These are phyloP conservation scores for Odontamblyopus lacepedii DNA, from an alignment of 2,797 vertebrate species.

Conservation along the genomic window DNA sequence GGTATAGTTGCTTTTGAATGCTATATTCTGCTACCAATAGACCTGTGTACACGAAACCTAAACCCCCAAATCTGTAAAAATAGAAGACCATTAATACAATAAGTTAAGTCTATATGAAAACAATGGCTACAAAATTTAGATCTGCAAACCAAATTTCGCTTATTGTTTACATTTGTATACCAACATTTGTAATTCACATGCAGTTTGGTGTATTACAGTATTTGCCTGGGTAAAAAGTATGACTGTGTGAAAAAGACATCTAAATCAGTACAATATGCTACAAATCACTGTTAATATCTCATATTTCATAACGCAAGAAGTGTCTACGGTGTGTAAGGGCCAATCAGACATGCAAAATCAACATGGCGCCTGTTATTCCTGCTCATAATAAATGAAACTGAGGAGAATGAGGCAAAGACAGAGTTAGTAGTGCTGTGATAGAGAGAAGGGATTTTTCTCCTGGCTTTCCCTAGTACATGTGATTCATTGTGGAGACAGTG, in stretches of 20 bases:
- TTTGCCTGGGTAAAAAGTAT: neutral
- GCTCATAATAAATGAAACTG: conserved; percentile 76
- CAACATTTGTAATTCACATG: neutral
- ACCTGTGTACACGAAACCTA: neutral
- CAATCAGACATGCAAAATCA: conserved; percentile 72
- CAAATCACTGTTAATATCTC: neutral
- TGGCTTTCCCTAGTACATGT: conserved; percentile 84
- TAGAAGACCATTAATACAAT: neutral
- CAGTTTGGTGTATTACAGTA: neutral
- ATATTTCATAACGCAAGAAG: neutral
- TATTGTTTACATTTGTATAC: neutral
- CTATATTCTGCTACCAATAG: neutral
- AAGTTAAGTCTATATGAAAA: no score
- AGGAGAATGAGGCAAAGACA: conserved; percentile 60
- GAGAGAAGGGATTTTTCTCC: conserved; percentile 56
- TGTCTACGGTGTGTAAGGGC: conserved; percentile 43
- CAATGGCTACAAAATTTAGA: neutral
- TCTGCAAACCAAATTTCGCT: neutral
- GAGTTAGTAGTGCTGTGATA: conserved; percentile 15
- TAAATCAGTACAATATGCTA: neutral
- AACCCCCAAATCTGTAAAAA: neutral
- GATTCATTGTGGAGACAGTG: conserved; percentile 92
- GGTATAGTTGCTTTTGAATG: conserved; percentile 16
- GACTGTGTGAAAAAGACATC: neutral
- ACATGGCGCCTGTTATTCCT: conserved; percentile 63